Evolutionary conservation across 2,797 vertebrate species (phyloP).

Genomic region (Choloepus didactylus): DNA sequence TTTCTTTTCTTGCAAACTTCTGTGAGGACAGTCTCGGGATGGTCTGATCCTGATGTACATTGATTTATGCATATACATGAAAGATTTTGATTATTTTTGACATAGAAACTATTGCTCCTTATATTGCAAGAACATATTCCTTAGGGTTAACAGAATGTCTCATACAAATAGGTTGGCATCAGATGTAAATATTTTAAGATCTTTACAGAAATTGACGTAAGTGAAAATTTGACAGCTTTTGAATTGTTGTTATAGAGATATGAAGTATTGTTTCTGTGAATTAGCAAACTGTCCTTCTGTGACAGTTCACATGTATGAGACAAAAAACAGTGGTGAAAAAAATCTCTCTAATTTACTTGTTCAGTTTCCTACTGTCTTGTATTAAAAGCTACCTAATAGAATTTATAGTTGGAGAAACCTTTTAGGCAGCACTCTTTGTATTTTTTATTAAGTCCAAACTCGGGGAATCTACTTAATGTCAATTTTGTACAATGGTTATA

Average conservation of each 20-base stretch:
- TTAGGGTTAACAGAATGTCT: background rate
- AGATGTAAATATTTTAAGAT: conserved; percentile 43
- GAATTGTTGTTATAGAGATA: conserved; percentile 53
- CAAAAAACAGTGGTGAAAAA: conserved; percentile 79
- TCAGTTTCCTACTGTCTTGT: conserved; percentile 87
- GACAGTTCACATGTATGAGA: conserved; percentile 77
- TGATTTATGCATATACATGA: background rate
- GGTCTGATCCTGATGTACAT: background rate
- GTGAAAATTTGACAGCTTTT: conserved; percentile 36
- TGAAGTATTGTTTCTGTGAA: conserved; percentile 54
- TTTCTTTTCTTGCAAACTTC: background rate
- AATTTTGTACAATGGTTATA: conserved; percentile 89
- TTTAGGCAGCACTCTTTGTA: conserved; percentile 89
- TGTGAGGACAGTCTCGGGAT: background rate
- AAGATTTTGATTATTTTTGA: background rate
- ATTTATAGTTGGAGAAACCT: conserved; percentile 90
- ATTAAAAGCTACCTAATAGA: conserved; percentile 90
- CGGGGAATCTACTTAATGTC: conserved; percentile 92
- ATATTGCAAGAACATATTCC: background rate
- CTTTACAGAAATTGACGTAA: background rate
- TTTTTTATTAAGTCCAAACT: conserved; percentile 92
- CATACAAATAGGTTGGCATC: conserved; percentile 22
- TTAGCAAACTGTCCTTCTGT: conserved; percentile 65
- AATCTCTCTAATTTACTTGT: conserved; percentile 85
- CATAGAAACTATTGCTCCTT: background rate